Percentiles rank a stretch among this genome's conserved stretches.
These are phyloP conservation scores for Dicyrtoma fusca DNA, from an alignment of 2,888 invertebrate species.

Conservation along the genomic window DNA sequence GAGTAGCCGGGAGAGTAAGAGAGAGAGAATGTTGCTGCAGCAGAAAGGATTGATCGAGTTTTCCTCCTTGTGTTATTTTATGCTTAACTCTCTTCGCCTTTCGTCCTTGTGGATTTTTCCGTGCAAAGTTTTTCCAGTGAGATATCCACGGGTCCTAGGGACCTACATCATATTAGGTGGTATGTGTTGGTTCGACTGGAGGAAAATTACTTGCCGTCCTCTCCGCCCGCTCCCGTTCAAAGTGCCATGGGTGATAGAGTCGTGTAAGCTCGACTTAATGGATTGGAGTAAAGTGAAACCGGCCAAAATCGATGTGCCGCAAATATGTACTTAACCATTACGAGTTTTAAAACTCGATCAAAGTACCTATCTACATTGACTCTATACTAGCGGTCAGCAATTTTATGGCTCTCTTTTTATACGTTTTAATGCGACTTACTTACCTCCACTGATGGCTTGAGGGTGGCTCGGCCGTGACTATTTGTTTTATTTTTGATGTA, in stretches of 20 bases:
- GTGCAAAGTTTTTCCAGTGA: no score
- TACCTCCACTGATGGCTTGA: not conserved
- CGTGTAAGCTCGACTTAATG: not conserved
- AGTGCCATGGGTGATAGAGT: not conserved
- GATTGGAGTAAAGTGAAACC: constrained; percentile 7
- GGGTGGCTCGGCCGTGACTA: not conserved
- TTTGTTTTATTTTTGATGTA: not conserved
- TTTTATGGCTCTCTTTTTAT: constrained; percentile 20
- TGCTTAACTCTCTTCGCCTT: constrained; percentile 5
- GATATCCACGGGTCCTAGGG: no score
- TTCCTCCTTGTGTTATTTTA: constrained; percentile 2
- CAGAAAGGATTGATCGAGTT: not conserved
- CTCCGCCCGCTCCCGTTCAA: no score
- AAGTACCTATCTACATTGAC: constrained; percentile 15
- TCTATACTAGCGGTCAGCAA: constrained; percentile 19
- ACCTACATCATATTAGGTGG: no score
- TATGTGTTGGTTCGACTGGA: no score
- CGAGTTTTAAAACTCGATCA: constrained; percentile 11
- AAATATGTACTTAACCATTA: constrained; percentile 21
- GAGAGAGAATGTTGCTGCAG: not conserved
- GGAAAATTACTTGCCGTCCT: no score
- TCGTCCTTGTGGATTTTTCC: not conserved
- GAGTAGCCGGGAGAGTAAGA: not conserved
- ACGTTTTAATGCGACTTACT: not conserved
- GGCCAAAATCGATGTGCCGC: constrained; percentile 33